These are phyloP conservation scores for Channa striata DNA, from an alignment of 2,797 vertebrate genomes.

Conservation along the genomic window DNA sequence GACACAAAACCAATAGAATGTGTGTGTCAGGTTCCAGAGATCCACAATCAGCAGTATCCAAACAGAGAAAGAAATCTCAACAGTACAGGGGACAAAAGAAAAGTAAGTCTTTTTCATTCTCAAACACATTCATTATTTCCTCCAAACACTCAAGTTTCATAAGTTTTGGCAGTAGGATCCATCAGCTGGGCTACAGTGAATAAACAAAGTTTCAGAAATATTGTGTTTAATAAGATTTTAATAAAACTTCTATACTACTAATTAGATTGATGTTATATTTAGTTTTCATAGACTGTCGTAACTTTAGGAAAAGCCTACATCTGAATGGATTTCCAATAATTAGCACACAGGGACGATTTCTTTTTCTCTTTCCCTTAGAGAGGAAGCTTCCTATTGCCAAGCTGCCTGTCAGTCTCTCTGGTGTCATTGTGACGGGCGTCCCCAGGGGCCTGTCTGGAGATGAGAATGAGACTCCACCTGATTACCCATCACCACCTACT, in stretches of 20 bases:
- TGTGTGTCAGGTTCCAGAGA: constrained; percentile 87
- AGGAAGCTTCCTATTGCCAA: constrained; percentile 89
- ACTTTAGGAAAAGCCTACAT: background rate
- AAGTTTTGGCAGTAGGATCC: no score
- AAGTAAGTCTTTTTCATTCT: constrained; percentile 82
- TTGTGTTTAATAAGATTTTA: no score
- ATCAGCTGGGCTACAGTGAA: no score
- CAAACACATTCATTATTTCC: background rate
- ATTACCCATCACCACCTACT: constrained; percentile 83
- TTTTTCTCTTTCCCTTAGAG: constrained; percentile 64
- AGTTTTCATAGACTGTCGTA: no score
- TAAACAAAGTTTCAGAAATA: no score
- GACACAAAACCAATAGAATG: background rate
- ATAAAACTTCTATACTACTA: no score
- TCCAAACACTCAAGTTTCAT: no score
- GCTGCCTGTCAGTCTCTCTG: constrained; percentile 86
- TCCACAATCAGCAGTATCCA: constrained; percentile 87
- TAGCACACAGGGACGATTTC: background rate
- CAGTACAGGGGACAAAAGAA: constrained; percentile 96
- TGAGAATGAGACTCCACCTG: constrained; percentile 87
- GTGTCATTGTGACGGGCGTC: constrained; percentile 75
- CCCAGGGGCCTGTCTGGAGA: constrained; percentile 87
- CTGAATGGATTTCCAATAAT: background rate
- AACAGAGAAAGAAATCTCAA: constrained; percentile 92
- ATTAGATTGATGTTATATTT: no score